These are phyloP conservation scores for Trachelus tabidus DNA, from an alignment of 2,888 invertebrate genomes.

Conservation along the genomic window DNA sequence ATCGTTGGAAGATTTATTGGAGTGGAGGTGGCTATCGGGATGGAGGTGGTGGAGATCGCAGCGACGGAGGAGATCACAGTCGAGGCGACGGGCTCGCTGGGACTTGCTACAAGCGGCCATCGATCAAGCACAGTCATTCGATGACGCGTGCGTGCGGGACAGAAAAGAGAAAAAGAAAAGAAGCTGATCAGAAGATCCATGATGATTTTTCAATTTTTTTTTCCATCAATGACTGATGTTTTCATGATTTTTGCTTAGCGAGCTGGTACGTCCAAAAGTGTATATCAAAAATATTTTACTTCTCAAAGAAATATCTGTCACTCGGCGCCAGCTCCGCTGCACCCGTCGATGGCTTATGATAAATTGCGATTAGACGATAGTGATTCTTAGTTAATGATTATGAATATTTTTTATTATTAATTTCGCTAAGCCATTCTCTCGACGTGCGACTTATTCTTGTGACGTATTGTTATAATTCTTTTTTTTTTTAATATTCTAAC, in stretches of 20 bases:
- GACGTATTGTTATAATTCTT: not conserved
- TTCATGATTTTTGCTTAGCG: not conserved
- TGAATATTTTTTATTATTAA: not conserved
- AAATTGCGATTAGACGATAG: not conserved
- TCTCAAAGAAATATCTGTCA: not conserved
- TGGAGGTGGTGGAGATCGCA: conserved; percentile 66
- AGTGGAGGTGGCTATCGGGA: conserved; percentile 58
- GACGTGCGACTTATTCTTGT: not conserved
- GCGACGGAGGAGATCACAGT: conserved; percentile 48
- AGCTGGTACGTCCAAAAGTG: not conserved
- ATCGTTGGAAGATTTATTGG: conserved; percentile 47
- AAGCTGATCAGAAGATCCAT: conserved; percentile 10
- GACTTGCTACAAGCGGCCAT: conserved; percentile 42
- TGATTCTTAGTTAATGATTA: not conserved
- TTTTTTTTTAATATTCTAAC: not conserved
- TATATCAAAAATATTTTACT: not conserved
- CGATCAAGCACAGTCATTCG: conserved; percentile 24
- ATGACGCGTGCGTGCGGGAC: conserved; percentile 22
- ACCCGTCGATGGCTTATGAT: not conserved
- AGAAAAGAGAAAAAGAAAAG: conserved; percentile 22
- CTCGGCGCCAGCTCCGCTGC: not conserved
- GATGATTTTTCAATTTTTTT: not conserved
- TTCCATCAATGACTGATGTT: not conserved
- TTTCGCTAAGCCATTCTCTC: not conserved
- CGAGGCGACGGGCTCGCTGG: conserved; percentile 40